Percentiles rank a stretch among this genome's conserved stretches.
phyloP scores from a whole-genome alignment of 2,888 invertebrate genomes.

The Podotricha telesiphe region DNA sequence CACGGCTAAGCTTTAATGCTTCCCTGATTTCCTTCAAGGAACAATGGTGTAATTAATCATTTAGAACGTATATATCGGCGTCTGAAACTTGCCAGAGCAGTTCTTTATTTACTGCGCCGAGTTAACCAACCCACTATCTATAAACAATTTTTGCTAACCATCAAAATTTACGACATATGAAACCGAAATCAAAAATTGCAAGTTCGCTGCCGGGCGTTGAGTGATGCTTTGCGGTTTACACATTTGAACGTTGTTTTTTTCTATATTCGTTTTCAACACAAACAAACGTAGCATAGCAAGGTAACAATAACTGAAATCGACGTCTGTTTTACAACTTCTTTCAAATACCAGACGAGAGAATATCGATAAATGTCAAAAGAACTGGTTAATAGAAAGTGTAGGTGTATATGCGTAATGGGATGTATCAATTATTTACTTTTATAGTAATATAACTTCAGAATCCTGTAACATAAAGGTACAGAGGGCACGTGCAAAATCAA shows the following conservation, averaged over 20 bases:
- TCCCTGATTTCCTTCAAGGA: constrained; percentile 47
- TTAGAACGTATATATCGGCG: constrained; percentile 67
- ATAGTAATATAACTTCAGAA: not conserved
- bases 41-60: constrained; percentile 78
- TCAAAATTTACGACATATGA: constrained; percentile 55
- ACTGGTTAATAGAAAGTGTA: not conserved
- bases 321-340: constrained; percentile 19
- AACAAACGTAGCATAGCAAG: constrained; percentile 14
- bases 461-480: not conserved
- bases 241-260: constrained; percentile 34
- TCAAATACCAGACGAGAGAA: constrained; percentile 9
- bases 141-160: constrained; percentile 66
- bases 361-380: constrained; percentile 2
- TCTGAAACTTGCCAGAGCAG: constrained; percentile 68
- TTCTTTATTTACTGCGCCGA: constrained; percentile 63
- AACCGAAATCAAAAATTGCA: constrained; percentile 49
- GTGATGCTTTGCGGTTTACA: constrained; percentile 47
- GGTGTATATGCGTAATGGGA: not conserved
- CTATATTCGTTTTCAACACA: constrained; percentile 19
- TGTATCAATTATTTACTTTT: not conserved
- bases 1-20: constrained; percentile 28
- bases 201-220: constrained; percentile 42
- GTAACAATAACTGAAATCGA: constrained; percentile 18
- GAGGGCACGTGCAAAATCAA: constrained; percentile 5
- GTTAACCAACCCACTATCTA: constrained; percentile 62